Evolutionary conservation across 2,797 vertebrate genomes (phyloP).

Genomic region (Hippocampus kuda): DNA sequence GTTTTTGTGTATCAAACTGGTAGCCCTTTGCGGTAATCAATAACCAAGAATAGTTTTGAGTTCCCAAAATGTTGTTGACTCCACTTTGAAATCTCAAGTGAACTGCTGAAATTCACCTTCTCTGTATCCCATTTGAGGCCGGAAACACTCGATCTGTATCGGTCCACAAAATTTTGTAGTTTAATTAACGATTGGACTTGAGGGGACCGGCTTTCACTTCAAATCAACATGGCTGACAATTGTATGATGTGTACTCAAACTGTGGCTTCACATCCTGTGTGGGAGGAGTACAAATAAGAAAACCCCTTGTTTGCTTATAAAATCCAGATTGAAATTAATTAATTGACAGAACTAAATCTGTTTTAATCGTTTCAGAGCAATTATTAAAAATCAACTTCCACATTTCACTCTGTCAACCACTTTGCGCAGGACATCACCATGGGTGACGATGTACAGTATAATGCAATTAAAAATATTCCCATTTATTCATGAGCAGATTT

Average conservation of each 20-base stretch:
- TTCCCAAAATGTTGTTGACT: no score
- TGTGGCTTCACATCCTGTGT: background rate
- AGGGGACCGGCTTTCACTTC: background rate
- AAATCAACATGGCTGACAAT: background rate
- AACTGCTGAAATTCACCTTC: background rate
- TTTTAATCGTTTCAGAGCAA: slow-evolving; percentile 47
- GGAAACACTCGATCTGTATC: background rate
- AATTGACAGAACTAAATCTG: slow-evolving; percentile 20
- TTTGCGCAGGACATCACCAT: slow-evolving; percentile 58
- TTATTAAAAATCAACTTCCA: slow-evolving; percentile 26
- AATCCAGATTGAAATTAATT: background rate
- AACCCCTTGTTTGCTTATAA: slow-evolving; percentile 3
- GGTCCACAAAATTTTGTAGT: background rate
- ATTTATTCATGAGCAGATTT: slow-evolving; percentile 53
- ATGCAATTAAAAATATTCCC: background rate
- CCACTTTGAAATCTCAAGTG: background rate
- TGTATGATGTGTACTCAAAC: background rate
- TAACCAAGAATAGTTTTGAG: background rate
- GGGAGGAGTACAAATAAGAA: background rate
- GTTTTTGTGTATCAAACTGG: no score
- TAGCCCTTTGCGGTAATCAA: background rate
- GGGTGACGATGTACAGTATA: slow-evolving; percentile 61
- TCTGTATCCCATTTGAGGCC: background rate
- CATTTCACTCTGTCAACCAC: slow-evolving; percentile 45
- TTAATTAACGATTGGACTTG: background rate